phyloP scores from a whole-genome alignment of 2,888 invertebrate species.

The Nomada lathburiana region DNA sequence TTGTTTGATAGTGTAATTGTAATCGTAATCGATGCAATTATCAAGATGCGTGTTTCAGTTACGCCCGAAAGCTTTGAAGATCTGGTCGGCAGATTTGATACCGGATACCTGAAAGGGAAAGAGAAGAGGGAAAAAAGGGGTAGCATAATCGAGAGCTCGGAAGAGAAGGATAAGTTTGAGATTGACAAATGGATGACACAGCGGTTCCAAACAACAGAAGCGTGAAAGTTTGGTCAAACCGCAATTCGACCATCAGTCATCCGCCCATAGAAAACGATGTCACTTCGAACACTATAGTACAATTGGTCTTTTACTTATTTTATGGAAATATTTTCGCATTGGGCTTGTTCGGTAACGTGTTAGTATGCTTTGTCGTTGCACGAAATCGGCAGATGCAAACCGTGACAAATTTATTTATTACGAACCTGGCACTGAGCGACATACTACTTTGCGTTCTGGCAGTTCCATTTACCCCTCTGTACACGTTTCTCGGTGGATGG shows the following conservation, averaged over 20 bases:
- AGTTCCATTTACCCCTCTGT: constrained; percentile 98
- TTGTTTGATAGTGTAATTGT: too few species aligned
- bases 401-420: constrained; percentile 98
- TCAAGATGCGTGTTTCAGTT: neutral
- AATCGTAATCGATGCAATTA: neutral
- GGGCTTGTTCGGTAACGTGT: constrained; percentile 94
- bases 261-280: constrained; percentile 59
- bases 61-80: neutral
- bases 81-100: too few species aligned
- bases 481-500: constrained; percentile 96
- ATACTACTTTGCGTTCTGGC: constrained; percentile 96
- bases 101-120: neutral
- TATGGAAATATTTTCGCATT: constrained; percentile 94
- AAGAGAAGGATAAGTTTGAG: neutral
- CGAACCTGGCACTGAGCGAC: constrained; percentile 97
- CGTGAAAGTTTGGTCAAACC: constrained; percentile 17
- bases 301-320: constrained; percentile 90
- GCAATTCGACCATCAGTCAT: neutral
- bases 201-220: constrained; percentile 17
- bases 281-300: constrained; percentile 87
- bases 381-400: constrained; percentile 98
- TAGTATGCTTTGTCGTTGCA: constrained; percentile 97
- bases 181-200: constrained; percentile 3
- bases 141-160: neutral
- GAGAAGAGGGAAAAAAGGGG: neutral